phyloP scores from a whole-genome alignment of 2,797 vertebrate genomes.

The Pelobates cultripes region DNA sequence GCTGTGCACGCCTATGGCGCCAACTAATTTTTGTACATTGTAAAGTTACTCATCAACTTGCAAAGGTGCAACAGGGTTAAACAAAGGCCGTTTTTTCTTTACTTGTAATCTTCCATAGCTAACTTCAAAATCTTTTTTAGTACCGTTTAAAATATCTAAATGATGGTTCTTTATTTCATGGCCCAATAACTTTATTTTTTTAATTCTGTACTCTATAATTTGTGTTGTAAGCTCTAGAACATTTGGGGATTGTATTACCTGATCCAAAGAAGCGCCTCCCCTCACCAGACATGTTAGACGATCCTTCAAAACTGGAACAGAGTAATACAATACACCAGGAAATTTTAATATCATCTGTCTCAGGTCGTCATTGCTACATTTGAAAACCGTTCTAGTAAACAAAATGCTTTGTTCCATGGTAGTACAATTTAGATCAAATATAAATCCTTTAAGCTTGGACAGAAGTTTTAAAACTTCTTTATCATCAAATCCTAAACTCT shows the following conservation, averaged over 20 bases:
- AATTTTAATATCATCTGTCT: conserved; percentile 80
- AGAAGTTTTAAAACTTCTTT: conserved; percentile 84
- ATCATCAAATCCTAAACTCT: conserved; percentile 76
- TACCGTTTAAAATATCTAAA: conserved; percentile 82
- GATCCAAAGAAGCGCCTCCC: conserved; percentile 80
- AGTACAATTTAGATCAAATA: conserved; percentile 81
- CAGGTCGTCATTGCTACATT: conserved; percentile 79
- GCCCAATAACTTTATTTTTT: conserved; percentile 76
- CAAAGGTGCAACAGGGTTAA: conserved; percentile 90
- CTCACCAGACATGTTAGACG: conserved; percentile 76
- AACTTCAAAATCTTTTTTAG: conserved; percentile 92
- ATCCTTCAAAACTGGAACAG: conserved; percentile 79
- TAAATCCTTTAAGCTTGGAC: conserved; percentile 87
- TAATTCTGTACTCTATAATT: conserved; percentile 84
- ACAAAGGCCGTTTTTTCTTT: conserved; percentile 83
- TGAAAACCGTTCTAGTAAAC: conserved; percentile 78
- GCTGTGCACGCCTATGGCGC: too few relatives aligned
- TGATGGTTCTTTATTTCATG: conserved; percentile 77
- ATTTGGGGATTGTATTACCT: conserved; percentile 80
- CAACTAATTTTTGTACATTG: too few relatives aligned
- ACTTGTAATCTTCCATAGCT: conserved; percentile 80
- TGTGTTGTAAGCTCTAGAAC: conserved; percentile 88
- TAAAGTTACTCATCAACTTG: conserved; percentile 73
- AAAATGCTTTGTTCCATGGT: conserved; percentile 77
- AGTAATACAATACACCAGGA: conserved; percentile 86